phyloP scores from a whole-genome alignment of 2,797 vertebrate species.

The Glyptemys insculpta region DNA sequence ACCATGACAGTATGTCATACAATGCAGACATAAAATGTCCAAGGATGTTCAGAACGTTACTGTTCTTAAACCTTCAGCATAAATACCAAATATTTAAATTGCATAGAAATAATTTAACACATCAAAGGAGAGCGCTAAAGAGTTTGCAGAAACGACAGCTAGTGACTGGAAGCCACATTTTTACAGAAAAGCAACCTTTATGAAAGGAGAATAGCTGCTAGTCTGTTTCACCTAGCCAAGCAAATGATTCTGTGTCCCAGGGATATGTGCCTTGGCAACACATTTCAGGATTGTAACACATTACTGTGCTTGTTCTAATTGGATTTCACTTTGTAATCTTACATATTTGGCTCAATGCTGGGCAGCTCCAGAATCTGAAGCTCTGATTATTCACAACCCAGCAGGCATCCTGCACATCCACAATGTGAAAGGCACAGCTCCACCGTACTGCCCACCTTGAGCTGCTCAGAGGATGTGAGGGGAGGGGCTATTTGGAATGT shows the following conservation, averaged over 20 bases:
- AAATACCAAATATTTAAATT: slow-evolving; percentile 27
- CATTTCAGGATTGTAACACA: background rate
- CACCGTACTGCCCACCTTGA: rapidly evolving
- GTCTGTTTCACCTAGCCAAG: background rate
- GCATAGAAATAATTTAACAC: slow-evolving; percentile 11
- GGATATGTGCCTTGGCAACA: background rate
- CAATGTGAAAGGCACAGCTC: rapidly evolving
- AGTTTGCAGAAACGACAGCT: background rate
- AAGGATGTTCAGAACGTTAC: slow-evolving; percentile 29
- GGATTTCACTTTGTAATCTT: background rate
- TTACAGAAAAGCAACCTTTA: too few relatives aligned
- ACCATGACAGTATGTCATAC: slow-evolving; percentile 68
- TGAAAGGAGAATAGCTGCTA: rapidly evolving
- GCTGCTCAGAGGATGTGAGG: background rate
- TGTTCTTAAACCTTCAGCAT: slow-evolving; percentile 37
- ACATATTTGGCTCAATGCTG: rapidly evolving
- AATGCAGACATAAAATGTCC: slow-evolving; percentile 60
- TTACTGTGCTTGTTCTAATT: too few relatives aligned
- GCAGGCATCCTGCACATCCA: rapidly evolving
- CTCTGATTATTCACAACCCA: rapidly evolving
- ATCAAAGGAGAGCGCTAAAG: background rate
- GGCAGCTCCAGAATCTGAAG: background rate
- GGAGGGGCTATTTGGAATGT: background rate
- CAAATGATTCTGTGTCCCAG: background rate
- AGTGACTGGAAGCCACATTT: rapidly evolving